Percentiles rank a stretch among this genome's conserved stretches.
These are phyloP conservation scores for Hydrozoanthus tunicans DNA, from an alignment of 64 coral and sea anemone genomes.

Conservation along the genomic window DNA sequence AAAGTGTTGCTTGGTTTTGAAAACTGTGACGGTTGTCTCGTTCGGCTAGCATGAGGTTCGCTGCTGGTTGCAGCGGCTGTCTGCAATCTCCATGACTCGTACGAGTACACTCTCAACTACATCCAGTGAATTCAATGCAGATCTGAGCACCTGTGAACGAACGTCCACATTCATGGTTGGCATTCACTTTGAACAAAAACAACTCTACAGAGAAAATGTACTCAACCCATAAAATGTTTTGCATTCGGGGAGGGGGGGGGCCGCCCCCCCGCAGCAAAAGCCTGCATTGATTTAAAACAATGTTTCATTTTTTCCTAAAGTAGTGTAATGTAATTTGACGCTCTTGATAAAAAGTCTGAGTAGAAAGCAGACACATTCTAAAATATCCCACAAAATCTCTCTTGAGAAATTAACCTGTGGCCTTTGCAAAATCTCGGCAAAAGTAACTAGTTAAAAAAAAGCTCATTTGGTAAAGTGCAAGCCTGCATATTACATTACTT, in stretches of 20 bases:
- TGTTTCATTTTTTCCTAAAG: not conserved
- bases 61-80: not conserved
- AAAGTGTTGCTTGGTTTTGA: too few species aligned
- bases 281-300: not conserved
- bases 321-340: not conserved
- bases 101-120: slow-evolving; percentile 52
- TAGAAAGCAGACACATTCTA: too few species aligned
- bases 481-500: too few species aligned
- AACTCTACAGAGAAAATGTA: not conserved
- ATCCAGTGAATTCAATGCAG: slow-evolving; percentile 32
- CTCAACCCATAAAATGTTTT: not conserved
- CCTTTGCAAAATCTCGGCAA: too few species aligned
- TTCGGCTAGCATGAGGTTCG: not conserved
- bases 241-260: not conserved
- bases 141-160: slow-evolving; percentile 2
- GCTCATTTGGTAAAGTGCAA: too few species aligned
- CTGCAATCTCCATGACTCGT: slow-evolving; percentile 50
- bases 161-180: not conserved
- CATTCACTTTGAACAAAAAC: not conserved
- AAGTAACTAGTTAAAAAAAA: too few species aligned
- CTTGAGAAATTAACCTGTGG: too few species aligned
- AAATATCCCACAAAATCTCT: too few species aligned
- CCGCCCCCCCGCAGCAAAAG: too few species aligned
- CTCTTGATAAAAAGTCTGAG: too few species aligned
- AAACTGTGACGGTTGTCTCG: not conserved